Percentiles rank a stretch among this genome's conserved stretches.
Conservation (phyloP, 92 coral and sea anemone species). For the Phenganax subtilis region DNA sequence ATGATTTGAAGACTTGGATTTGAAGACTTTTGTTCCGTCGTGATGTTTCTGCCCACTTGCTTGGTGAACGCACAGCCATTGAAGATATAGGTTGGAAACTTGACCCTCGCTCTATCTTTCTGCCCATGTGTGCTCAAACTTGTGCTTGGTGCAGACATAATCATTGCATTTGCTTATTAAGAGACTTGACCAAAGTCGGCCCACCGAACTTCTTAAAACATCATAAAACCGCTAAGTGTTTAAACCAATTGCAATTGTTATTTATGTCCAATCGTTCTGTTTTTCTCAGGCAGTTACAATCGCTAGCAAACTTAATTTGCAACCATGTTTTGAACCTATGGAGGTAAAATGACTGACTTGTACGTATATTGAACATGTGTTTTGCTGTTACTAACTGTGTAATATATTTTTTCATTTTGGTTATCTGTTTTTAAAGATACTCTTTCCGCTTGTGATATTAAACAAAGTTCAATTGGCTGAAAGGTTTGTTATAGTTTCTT, state of each 20-base stretch:
- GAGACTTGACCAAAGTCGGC: too few relatives aligned
- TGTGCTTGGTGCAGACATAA: too few relatives aligned
- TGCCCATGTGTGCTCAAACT: too few relatives aligned
- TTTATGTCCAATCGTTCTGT: too few relatives aligned
- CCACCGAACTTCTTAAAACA: too few relatives aligned
- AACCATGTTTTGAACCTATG: slow-evolving; percentile 75
- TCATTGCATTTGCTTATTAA: too few relatives aligned
- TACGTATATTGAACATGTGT: neutral
- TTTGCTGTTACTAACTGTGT: neutral
- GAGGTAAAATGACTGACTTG: slow-evolving; percentile 51
- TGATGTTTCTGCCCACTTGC: too few relatives aligned
- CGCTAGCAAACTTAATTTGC: slow-evolving; percentile 78
- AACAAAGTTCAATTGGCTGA: slow-evolving; percentile 90
- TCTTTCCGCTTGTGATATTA: slow-evolving; percentile 69
- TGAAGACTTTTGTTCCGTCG: neutral
- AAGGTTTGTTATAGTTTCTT: slow-evolving; percentile 49
- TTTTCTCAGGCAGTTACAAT: slow-evolving; percentile 68
- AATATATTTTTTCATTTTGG: neutral
- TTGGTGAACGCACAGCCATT: too few relatives aligned
- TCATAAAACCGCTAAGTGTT: too few relatives aligned
- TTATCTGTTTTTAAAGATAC: slow-evolving; percentile 4
- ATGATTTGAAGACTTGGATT: neutral
- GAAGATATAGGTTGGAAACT: too few relatives aligned
- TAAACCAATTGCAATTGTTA: too few relatives aligned
- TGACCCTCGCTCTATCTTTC: too few relatives aligned